Evolutionary conservation across 1,140 invertebrate genomes (phyloP).

Genomic region (Argopecten irradians): DNA sequence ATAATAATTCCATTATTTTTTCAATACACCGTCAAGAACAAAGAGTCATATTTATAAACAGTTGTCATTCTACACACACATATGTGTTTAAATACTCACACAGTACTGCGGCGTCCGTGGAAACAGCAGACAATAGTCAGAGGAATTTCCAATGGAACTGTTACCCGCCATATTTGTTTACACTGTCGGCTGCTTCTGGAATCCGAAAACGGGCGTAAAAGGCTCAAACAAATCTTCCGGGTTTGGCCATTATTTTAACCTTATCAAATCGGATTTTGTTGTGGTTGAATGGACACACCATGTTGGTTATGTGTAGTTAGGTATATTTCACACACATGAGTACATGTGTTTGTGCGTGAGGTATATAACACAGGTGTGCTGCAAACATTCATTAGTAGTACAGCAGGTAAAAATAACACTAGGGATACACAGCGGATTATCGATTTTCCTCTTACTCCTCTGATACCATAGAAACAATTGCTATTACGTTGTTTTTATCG

Average conservation of each 20-base stretch:
- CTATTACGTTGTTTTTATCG: too few relatives aligned
- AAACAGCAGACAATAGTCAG: not conserved
- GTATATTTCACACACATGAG: not conserved
- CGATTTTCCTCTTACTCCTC: not conserved
- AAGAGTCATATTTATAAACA: too few relatives aligned
- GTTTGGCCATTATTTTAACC: not conserved
- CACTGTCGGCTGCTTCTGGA: not conserved
- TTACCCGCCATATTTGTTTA: not conserved
- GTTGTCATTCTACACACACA: not conserved
- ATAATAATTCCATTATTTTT: not conserved
- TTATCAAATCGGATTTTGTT: not conserved
- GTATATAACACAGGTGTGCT: not conserved
- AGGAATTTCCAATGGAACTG: not conserved
- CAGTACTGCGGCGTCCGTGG: not conserved
- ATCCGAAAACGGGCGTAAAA: not conserved
- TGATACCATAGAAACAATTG: too few relatives aligned
- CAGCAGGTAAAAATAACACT: not conserved
- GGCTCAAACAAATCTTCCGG: not conserved
- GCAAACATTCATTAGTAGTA: not conserved
- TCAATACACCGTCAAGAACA: too few relatives aligned
- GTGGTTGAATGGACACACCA: not conserved
- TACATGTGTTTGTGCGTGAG: not conserved
- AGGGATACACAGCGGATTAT: not conserved
- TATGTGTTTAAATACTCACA: not conserved
- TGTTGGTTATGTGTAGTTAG: not conserved